phyloP scores from a whole-genome alignment of 1,140 invertebrate species.

The Tetramorium parvispinum region DNA sequence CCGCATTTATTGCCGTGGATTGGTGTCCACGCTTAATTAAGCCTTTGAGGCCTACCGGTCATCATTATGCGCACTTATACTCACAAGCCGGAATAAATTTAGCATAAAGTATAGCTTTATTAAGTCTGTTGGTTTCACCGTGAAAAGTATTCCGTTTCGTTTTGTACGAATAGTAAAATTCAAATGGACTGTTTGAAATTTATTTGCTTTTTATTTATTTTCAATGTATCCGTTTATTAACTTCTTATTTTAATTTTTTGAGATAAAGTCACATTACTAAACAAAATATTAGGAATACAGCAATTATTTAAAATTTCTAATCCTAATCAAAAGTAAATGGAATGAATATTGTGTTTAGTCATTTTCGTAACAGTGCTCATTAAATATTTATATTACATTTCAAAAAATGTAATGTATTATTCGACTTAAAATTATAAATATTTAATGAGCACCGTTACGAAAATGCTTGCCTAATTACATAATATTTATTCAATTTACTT shows the following conservation, averaged over 20 bases:
- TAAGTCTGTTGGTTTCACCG: background rate
- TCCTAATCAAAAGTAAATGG: background rate
- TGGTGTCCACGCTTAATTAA: constrained; percentile 27
- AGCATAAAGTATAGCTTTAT: constrained; percentile 45
- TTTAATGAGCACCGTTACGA: too few relatives aligned
- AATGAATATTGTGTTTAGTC: background rate
- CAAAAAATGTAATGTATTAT: background rate
- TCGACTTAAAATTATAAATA: too few relatives aligned
- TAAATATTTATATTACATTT: background rate
- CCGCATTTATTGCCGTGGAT: constrained; percentile 7
- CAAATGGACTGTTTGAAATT: background rate
- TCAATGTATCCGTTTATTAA: background rate
- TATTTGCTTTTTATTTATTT: background rate
- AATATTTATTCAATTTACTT: background rate
- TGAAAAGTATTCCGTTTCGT: background rate
- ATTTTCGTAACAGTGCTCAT: background rate
- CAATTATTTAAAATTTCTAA: background rate
- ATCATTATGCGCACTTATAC: constrained; percentile 36
- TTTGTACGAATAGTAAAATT: constrained; percentile 29
- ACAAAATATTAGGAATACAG: background rate
- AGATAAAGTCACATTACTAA: background rate
- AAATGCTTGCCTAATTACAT: background rate
- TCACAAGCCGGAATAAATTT: constrained; percentile 31
- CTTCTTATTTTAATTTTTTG: background rate
- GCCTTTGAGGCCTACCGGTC: constrained; percentile 17